Evolutionary conservation across 2,888 invertebrate species (phyloP).

Genomic region (Margaritifera margaritifera): DNA sequence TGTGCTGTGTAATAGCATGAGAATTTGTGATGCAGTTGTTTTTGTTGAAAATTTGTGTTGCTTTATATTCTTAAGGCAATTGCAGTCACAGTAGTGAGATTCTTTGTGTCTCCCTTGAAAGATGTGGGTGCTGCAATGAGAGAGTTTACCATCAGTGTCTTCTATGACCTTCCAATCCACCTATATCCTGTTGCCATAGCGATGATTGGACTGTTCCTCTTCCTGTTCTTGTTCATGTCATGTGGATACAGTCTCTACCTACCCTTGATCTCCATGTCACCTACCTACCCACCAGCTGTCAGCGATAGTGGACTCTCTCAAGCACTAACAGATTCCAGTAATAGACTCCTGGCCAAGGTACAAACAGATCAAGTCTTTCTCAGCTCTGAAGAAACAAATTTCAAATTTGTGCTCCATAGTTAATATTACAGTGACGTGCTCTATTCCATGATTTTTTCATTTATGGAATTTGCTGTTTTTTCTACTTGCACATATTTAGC

Average conservation of each 20-base stretch:
- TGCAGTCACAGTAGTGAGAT: constrained; percentile 55
- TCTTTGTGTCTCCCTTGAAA: constrained; percentile 55
- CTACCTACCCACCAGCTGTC: constrained; percentile 22
- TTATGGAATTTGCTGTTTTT: too few species aligned
- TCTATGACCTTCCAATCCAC: constrained; percentile 50
- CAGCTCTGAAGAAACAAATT: too few species aligned
- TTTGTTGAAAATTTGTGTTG: constrained; percentile 1
- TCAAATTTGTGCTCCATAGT: too few species aligned
- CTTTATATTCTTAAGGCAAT: constrained; percentile 45
- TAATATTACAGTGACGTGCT: too few species aligned
- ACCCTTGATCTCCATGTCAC: constrained; percentile 45
- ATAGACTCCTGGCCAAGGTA: constrained; percentile 38
- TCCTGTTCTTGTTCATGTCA: constrained; percentile 48
- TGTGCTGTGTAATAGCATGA: background rate
- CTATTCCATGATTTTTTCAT: too few species aligned
- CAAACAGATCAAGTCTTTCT: background rate
- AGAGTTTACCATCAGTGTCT: constrained; percentile 43
- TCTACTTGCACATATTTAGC: too few species aligned
- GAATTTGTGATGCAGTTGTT: background rate
- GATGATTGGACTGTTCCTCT: constrained; percentile 33
- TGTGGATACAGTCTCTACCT: constrained; percentile 51
- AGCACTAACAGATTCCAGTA: constrained; percentile 31
- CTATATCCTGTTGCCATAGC: constrained; percentile 49
- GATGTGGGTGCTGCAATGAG: constrained; percentile 51
- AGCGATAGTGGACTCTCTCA: constrained; percentile 24